Evolutionary conservation across 2,888 invertebrate genomes (phyloP).

Genomic region (Psylliodes chrysocephalus): DNA sequence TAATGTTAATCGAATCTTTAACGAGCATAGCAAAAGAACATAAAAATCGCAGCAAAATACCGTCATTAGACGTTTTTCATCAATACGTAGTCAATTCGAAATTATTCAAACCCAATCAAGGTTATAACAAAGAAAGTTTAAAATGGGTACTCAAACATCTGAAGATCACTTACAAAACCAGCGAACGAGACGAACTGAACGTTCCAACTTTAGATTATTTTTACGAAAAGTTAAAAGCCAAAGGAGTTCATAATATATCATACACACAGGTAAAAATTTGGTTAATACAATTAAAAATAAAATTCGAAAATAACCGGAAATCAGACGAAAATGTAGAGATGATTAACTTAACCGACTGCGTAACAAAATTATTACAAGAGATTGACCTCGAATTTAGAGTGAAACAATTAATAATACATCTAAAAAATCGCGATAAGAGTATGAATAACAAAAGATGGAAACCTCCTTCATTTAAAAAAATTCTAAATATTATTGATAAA

Average conservation of each 20-base stretch:
- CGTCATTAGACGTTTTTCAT: neutral
- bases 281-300: conserved; percentile 4
- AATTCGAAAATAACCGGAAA: neutral
- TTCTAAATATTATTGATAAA: neutral
- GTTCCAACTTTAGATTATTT: neutral
- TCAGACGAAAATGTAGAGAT: neutral
- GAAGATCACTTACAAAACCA: no score
- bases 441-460: neutral
- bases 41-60: neutral
- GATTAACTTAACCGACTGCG: no score
- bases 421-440: neutral
- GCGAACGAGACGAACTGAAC: no score
- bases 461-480: neutral
- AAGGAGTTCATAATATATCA: neutral
- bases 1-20: neutral
- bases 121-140: neutral
- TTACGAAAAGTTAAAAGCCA: neutral
- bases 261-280: neutral
- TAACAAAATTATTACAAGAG: neutral
- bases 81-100: neutral
- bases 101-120: neutral
- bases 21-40: neutral
- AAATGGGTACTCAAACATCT: no score
- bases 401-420: neutral
- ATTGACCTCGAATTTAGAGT: neutral